Evolutionary conservation across 2,113 vertebrate species (phyloP).

Genomic region (Grallaria varia): DNA sequence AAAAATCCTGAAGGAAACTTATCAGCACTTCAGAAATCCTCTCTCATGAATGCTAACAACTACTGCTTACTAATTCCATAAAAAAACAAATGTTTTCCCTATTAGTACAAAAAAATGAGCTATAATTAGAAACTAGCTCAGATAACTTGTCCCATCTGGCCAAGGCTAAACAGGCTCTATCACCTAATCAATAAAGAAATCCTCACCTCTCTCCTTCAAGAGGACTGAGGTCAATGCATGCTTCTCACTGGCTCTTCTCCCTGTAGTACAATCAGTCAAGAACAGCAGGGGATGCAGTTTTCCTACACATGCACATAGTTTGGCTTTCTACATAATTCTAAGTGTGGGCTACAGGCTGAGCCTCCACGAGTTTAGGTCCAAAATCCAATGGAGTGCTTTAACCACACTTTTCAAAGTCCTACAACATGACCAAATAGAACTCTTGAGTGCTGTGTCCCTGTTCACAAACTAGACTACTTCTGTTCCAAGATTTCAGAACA

Average conservation of each 20-base stretch:
- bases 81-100: not conserved
- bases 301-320: fast-evolving
- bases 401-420: not conserved
- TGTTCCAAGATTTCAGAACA: not conserved
- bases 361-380: not conserved
- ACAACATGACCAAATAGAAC: not conserved
- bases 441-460: not conserved
- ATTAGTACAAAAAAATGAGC: not conserved
- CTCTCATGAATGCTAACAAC: not conserved
- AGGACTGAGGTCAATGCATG: not conserved
- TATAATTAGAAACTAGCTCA: not conserved
- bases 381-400: not conserved
- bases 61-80: not conserved
- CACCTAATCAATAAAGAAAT: not conserved
- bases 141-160: not conserved
- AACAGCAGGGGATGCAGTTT: fast-evolving
- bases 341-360: not conserved
- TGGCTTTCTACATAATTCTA: fast-evolving
- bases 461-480: not conserved
- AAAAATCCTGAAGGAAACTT: not conserved
- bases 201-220: not conserved
- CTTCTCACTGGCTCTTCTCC: not conserved
- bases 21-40: not conserved
- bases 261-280: not conserved
- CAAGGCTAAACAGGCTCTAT: not conserved